Conservation (phyloP, 2,797 vertebrate species). For the Acridotheres tristis region DNA sequence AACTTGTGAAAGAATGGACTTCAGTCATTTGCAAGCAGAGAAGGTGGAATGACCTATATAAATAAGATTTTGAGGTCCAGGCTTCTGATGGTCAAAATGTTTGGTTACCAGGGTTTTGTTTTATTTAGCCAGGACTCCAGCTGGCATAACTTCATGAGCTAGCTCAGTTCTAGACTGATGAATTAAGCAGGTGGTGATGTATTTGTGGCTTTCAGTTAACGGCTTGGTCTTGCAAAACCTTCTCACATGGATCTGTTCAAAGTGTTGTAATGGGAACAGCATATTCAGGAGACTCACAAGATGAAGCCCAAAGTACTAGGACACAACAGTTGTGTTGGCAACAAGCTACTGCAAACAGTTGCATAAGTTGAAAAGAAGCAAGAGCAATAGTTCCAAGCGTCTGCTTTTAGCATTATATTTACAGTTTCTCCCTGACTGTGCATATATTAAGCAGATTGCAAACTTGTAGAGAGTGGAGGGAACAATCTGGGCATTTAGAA, state of each 20-base stretch:
- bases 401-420: constrained; percentile 61
- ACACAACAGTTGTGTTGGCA: constrained; percentile 50
- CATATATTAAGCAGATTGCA: constrained; percentile 59
- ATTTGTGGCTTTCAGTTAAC: constrained; percentile 21
- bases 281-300: neutral
- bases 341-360: constrained; percentile 50
- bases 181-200: constrained; percentile 17
- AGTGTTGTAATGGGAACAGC: neutral
- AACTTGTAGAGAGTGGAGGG: constrained; percentile 11
- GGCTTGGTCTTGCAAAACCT: neutral
- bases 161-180: neutral
- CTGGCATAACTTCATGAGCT: neutral
- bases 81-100: neutral
- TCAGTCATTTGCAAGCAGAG: neutral
- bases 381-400: constrained; percentile 38
- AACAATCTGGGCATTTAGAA: constrained; percentile 43
- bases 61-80: neutral
- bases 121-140: neutral
- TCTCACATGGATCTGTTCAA: neutral
- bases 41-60: neutral
- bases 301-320: constrained; percentile 7
- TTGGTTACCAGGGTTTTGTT: neutral
- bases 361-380: constrained; percentile 41
- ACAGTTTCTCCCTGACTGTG: constrained; percentile 53
- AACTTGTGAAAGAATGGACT: neutral